Percentiles rank a stretch among this genome's conserved stretches.
phyloP scores from a whole-genome alignment of 2,113 vertebrate genomes.

The Scytalopus superciliaris region DNA sequence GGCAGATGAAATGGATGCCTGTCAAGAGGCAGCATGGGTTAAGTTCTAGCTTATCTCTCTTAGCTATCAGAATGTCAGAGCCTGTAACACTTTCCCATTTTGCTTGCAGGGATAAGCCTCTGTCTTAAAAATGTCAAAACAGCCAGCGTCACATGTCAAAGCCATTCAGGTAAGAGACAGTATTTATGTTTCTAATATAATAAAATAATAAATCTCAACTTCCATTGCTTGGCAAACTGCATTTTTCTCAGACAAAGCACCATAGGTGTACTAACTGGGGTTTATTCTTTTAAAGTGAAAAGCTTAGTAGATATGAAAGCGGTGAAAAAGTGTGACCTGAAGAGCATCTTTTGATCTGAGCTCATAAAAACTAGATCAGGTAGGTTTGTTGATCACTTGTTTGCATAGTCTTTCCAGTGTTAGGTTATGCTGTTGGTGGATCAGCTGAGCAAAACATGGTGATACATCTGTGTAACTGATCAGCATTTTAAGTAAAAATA shows the following conservation, averaged over 20 bases:
- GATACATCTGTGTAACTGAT: not conserved
- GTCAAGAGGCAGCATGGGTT: conserved; percentile 66
- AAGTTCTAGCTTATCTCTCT: conserved; percentile 73
- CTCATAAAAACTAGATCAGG: not conserved
- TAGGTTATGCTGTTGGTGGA: not conserved
- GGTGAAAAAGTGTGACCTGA: not conserved
- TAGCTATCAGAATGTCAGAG: conserved; percentile 71
- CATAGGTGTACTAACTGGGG: not conserved
- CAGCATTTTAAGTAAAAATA: not conserved
- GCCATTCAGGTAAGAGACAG: conserved; percentile 91
- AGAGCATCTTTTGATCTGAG: not conserved
- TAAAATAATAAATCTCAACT: not conserved
- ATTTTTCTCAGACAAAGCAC: not conserved
- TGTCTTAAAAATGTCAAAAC: conserved; percentile 89
- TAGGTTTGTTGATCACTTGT: not conserved
- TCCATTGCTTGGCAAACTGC: not conserved
- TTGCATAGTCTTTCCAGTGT: not conserved
- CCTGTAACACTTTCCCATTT: conserved; percentile 70
- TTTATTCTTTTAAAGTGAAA: conserved; percentile 28
- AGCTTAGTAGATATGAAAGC: not conserved
- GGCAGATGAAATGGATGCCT: conserved; percentile 74
- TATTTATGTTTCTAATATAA: conserved; percentile 58
- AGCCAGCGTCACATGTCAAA: conserved; percentile 92
- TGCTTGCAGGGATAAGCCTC: conserved; percentile 74
- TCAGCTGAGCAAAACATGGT: not conserved